Conservation (phyloP, 2,888 invertebrate species). For the Gastracanthus pulcherrimus region DNA sequence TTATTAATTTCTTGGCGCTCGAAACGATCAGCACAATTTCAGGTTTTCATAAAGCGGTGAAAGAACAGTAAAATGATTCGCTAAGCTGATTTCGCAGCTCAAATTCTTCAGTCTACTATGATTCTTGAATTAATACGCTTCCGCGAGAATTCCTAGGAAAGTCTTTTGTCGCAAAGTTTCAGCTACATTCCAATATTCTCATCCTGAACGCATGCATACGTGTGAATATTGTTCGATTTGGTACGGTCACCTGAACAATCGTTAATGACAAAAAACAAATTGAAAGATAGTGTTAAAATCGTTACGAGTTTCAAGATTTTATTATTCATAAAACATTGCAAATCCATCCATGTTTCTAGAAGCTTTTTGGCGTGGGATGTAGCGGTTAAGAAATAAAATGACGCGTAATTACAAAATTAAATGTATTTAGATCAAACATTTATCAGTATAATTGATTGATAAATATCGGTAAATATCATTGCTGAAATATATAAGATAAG, state of each 20-base stretch:
- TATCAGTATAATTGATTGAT: constrained; percentile 43
- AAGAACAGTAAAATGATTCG: constrained; percentile 48
- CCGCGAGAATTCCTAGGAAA: constrained; percentile 36
- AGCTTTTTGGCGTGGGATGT: constrained; percentile 46
- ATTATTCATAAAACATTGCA: constrained; percentile 35
- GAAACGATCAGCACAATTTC: constrained; percentile 59
- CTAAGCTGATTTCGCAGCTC: constrained; percentile 51
- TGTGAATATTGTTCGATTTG: constrained; percentile 34
- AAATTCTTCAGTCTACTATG: constrained; percentile 47
- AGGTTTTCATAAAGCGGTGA: constrained; percentile 28
- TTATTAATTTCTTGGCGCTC: constrained; percentile 59
- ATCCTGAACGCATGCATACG: constrained; percentile 45
- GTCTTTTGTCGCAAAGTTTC: constrained; percentile 40
- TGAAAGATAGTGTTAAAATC: constrained; percentile 36
- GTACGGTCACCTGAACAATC: constrained; percentile 41
- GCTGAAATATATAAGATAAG: constrained; percentile 50
- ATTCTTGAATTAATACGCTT: constrained; percentile 43
- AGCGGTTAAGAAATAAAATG: constrained; percentile 48
- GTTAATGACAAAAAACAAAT: constrained; percentile 26
- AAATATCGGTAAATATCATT: constrained; percentile 52
- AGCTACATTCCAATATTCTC: constrained; percentile 46
- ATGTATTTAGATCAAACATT: constrained; percentile 49
- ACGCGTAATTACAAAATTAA: constrained; percentile 53
- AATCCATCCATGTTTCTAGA: constrained; percentile 32
- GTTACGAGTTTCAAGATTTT: constrained; percentile 28